Evolutionary conservation across 2,888 invertebrate genomes (phyloP).

Genomic region (Oligia latruncula): DNA sequence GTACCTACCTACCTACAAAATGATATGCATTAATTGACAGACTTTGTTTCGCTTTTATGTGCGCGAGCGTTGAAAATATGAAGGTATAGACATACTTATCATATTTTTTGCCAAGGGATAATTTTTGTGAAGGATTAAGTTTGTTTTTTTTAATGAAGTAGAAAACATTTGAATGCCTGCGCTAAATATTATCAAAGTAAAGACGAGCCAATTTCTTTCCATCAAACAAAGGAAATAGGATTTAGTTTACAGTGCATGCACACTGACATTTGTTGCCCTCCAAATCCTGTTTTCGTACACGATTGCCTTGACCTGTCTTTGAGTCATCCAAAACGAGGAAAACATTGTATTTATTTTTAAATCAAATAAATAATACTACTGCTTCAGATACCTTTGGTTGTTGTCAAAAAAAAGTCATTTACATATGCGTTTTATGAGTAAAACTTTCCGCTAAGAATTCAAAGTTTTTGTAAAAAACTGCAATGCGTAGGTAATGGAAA

Average conservation of each 20-base stretch:
- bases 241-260: conserved; percentile 14
- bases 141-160: background rate
- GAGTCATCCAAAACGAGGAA: conserved; percentile 32
- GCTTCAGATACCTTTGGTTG: background rate
- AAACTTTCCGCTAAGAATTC: background rate
- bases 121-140: background rate
- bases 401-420: background rate
- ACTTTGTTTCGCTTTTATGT: conserved; percentile 5
- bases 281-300: conserved; percentile 25
- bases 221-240: conserved; percentile 17
- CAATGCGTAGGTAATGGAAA: background rate
- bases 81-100: background rate
- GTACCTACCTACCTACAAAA: background rate
- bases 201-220: background rate
- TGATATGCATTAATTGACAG: background rate
- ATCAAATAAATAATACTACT: background rate
- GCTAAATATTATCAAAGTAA: background rate
- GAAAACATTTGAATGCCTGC: background rate
- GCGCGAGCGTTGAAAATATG: background rate
- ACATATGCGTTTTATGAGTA: background rate
- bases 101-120: background rate
- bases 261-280: conserved; percentile 30
- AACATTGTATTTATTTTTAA: conserved; percentile 1
- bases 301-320: conserved; percentile 53
- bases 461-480: background rate